Evolutionary conservation across 2,888 invertebrate species (phyloP).

Genomic region (Phyllotreta striolata): DNA sequence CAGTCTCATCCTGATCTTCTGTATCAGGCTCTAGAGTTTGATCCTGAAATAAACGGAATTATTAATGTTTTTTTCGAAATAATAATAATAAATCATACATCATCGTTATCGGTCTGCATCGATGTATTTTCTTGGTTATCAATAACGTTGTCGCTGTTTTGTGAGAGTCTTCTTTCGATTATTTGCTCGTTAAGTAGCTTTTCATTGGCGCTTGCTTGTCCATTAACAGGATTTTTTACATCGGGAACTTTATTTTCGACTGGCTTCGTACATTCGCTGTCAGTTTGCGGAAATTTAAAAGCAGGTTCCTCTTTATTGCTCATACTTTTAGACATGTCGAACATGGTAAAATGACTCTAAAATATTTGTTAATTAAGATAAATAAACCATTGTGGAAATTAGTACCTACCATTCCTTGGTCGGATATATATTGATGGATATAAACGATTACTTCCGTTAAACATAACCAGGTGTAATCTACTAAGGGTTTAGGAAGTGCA

Average conservation of each 20-base stretch:
- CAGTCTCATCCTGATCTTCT: conserved; percentile 58
- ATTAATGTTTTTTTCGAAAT: not conserved
- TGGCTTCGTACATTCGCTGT: conserved; percentile 49
- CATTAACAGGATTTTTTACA: conserved; percentile 55
- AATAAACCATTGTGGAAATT: conserved; percentile 10
- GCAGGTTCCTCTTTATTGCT: conserved; percentile 44
- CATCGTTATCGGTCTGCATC: conserved; percentile 58
- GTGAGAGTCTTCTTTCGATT: conserved; percentile 55
- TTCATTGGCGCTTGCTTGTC: conserved; percentile 45
- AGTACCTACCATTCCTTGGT: conserved; percentile 63
- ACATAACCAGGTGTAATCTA: conserved; percentile 70
- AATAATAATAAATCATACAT: conserved; percentile 46
- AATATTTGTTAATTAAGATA: conserved; percentile 22
- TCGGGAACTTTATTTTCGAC: conserved; percentile 50
- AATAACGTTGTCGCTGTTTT: conserved; percentile 54
- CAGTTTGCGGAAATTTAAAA: conserved; percentile 43
- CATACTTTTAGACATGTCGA: conserved; percentile 59
- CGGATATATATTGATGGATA: conserved; percentile 71
- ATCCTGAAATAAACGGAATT: conserved; percentile 40
- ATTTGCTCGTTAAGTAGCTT: conserved; percentile 53
- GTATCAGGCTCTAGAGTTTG: conserved; percentile 50
- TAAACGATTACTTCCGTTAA: conserved; percentile 72
- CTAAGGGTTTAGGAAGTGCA: conserved; percentile 67
- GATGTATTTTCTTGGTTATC: conserved; percentile 55
- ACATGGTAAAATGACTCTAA: conserved; percentile 58